Base-by-base conservation (phyloP, 2,113 vertebrate genomes). In the Abramis brama region DNA sequence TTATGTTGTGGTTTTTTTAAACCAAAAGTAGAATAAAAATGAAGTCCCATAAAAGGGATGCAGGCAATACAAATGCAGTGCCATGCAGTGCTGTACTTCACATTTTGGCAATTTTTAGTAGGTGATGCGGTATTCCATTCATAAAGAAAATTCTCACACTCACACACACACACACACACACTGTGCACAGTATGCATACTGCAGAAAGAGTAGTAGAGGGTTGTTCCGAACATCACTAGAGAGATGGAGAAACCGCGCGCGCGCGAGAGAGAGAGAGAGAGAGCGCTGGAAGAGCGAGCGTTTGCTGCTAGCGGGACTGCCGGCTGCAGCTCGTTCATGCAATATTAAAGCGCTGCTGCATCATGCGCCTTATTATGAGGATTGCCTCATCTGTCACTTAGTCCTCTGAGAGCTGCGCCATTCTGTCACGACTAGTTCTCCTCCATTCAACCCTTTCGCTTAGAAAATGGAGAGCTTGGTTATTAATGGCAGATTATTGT, bases 351-450 rank as follows among this genome's bases (percentile, higher is more conserved):
- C 50, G n/a, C 47, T 74, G 79, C 83, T 85, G 83, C 83, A 82
- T 88, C 87, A 82, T 85, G 57, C 77, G 57, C 59, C 82, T 85
- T 85, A 88, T 88, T 88, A 88, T 68, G 71, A 85, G 78, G 45
- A 88, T 88, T 85, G 77, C 78, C 36, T 82, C 87, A 85, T 82
- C 87, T 88, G 87, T 88, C 87, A 88, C 84, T 88, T 85, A 84
- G 21, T 66, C 33, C 62, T 43, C 8, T 5, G 33, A 81, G 57
- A 73, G 25, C 39, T 23, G 17, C 19, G 27, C 50, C 6, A 39
- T 21, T 60, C 68, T 80, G 36, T 74, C 50, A 74, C 52, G 55
- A 62, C 55, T 71, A 25, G 4, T 86, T 71, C 25, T 30, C 84
- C 45, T 85, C n/a, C 84, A 79, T 79, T 79, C 62, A 70, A 21